Evolutionary conservation across 2,888 invertebrate species (phyloP).

Genomic region (Philopedon plagiatum): DNA sequence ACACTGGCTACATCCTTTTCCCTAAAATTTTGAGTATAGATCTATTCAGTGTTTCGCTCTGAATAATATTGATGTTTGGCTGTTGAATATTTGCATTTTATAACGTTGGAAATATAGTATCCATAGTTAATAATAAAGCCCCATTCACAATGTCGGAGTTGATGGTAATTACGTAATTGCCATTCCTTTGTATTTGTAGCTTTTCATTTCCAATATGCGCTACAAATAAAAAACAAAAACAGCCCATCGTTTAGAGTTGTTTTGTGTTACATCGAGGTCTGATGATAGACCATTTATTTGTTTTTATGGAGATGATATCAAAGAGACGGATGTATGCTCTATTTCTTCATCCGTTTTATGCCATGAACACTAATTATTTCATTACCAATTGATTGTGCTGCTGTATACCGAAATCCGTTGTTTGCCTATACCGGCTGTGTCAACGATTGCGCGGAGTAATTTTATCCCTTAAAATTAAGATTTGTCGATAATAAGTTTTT

Average conservation of each 20-base stretch:
- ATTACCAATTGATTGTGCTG: no score
- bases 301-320: neutral
- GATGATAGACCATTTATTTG: neutral
- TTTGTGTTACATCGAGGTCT: neutral
- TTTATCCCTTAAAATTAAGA: no score
- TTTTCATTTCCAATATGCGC: neutral
- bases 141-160: neutral
- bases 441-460: no score
- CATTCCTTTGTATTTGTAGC: slow-evolving; percentile 1
- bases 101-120: neutral
- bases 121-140: neutral
- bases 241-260: neutral
- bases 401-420: no score
- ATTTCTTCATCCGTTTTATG: neutral
- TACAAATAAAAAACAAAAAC: neutral
- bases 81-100: slow-evolving; percentile 4
- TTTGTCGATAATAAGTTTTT: no score
- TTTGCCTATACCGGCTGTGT: no score
- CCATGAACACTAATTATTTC: neutral
- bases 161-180: neutral
- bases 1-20: neutral
- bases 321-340: slow-evolving; percentile 1
- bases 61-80: neutral
- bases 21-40: neutral
- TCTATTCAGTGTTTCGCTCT: neutral